Conservation (phyloP, 1,140 invertebrate species). For the Steinernema feltiae region DNA sequence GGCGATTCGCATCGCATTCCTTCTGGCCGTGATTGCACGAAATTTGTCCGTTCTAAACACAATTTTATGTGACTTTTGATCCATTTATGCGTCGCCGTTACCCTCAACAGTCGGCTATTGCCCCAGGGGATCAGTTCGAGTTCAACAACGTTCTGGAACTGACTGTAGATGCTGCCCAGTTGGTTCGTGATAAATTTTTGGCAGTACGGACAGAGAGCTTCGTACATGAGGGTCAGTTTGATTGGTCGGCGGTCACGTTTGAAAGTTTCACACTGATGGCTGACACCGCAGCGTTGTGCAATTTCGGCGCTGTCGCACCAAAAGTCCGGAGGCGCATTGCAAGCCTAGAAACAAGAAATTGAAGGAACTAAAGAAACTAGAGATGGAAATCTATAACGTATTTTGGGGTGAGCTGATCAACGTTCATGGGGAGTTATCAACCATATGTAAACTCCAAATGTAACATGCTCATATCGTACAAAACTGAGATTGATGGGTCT, state of each 20-base stretch:
- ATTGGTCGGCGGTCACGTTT: conserved; percentile 36
- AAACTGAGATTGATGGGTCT: not conserved
- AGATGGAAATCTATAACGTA: no score
- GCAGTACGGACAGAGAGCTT: conserved; percentile 56
- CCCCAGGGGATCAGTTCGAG: conserved; percentile 55
- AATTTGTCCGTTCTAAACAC: conserved; percentile 51
- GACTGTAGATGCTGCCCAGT: conserved; percentile 45
- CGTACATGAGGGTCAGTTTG: conserved; percentile 55
- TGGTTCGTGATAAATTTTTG: conserved; percentile 57
- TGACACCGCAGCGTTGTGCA: conserved; percentile 50
- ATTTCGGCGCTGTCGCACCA: conserved; percentile 52
- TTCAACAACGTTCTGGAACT: conserved; percentile 45
- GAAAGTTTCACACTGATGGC: conserved; percentile 48
- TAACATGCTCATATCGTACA: not conserved
- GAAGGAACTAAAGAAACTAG: no score
- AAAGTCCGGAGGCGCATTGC: conserved; percentile 8
- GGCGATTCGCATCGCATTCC: conserved; percentile 55
- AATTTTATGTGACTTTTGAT: no score
- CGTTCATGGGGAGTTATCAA: no score
- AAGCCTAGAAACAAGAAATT: not conserved
- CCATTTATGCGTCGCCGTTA: conserved; percentile 27
- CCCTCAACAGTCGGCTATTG: conserved; percentile 47
- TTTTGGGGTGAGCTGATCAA: no score
- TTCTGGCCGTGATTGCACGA: conserved; percentile 56
- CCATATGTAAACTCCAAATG: no score